These are phyloP conservation scores for Hycleus cichorii DNA, from an alignment of 1,140 invertebrate genomes.

Conservation along the genomic window DNA sequence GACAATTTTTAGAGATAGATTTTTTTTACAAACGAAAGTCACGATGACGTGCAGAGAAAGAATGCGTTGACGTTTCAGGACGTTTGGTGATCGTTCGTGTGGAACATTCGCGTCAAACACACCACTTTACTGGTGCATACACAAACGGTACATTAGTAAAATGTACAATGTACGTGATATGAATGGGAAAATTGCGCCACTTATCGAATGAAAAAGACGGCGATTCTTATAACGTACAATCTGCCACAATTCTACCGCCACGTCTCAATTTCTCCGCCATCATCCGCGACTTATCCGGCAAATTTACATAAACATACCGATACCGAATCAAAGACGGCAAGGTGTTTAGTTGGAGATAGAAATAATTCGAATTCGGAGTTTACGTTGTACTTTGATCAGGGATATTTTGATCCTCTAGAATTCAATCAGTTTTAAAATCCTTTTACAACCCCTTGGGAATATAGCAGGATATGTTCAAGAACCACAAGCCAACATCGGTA, in stretches of 20 bases:
- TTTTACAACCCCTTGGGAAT: constrained; percentile 11
- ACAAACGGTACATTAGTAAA: constrained; percentile 32
- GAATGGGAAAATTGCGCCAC: neutral
- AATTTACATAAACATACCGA: too few species aligned
- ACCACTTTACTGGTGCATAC: constrained; percentile 33
- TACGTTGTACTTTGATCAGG: neutral
- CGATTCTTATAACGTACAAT: too few species aligned
- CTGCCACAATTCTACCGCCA: too few species aligned
- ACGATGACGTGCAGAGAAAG: constrained; percentile 5
- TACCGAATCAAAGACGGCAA: too few species aligned
- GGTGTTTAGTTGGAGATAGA: too few species aligned
- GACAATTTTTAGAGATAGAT: too few species aligned
- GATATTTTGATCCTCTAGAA: constrained; percentile 7
- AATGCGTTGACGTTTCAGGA: neutral
- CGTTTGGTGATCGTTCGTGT: constrained; percentile 19
- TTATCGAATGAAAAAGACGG: too few species aligned
- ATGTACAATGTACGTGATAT: constrained; percentile 28
- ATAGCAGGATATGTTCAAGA: neutral
- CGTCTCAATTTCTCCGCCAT: too few species aligned
- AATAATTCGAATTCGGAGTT: too few species aligned
- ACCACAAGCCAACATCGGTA: neutral
- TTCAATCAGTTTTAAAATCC: constrained; percentile 13
- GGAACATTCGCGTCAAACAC: constrained; percentile 27
- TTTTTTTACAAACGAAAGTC: neutral
- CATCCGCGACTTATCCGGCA: too few species aligned